A percentile compares a stretch with the other conserved stretches of the same genome.
phyloP scores from a whole-genome alignment of 2,797 vertebrate species.

The Simalia tracyae region DNA sequence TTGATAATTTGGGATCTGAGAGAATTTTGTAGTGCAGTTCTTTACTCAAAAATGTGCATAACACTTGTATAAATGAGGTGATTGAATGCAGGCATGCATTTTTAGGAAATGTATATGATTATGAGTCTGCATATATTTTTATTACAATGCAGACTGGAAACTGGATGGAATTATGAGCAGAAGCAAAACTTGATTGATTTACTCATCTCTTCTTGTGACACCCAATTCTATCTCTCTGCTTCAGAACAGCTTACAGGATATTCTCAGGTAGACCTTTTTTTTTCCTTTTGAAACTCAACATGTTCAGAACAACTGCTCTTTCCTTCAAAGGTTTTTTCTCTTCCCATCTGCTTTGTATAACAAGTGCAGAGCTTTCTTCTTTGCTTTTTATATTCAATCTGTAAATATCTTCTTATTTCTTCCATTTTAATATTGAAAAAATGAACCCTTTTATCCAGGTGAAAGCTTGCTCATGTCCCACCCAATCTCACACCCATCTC shows the following conservation, averaged over 20 bases:
- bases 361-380: not conserved
- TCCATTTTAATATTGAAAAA: not conserved
- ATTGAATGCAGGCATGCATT: not conserved
- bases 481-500: not conserved
- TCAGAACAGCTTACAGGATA: not conserved
- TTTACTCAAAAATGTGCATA: not conserved
- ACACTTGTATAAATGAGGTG: not conserved
- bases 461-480: not conserved
- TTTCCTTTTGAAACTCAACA: not conserved
- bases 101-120: not conserved
- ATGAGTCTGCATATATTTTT: not conserved
- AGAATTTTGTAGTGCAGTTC: not conserved
- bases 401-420: not conserved
- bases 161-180: not conserved
- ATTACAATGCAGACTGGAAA: too few relatives aligned
- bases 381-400: not conserved
- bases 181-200: not conserved
- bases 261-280: not conserved
- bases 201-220: not conserved
- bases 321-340: not conserved
- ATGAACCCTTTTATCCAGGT: not conserved
- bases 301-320: not conserved
- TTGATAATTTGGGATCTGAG: not conserved
- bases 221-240: not conserved
- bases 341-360: not conserved